A percentile compares a stretch with the other conserved stretches of the same genome.
phyloP scores from a whole-genome alignment of 2,797 vertebrate genomes.

The Falco cherrug region DNA sequence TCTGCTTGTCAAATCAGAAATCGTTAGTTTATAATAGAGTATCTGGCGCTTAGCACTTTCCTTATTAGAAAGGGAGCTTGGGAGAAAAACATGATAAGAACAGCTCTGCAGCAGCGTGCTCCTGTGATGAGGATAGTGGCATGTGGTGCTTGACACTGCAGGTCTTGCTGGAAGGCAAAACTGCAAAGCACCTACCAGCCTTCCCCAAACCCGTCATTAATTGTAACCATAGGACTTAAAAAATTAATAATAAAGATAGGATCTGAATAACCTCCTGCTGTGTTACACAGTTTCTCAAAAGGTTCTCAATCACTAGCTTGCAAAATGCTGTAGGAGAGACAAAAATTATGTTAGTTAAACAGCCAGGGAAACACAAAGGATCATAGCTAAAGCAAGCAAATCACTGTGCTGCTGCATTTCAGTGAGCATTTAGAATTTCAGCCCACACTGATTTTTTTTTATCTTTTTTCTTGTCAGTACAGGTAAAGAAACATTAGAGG shows the following conservation, averaged over 20 bases:
- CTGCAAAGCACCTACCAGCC: neutral
- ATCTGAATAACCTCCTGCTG: neutral
- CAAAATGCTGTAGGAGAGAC: neutral
- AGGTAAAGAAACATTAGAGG: slow-evolving; percentile 14
- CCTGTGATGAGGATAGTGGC: neutral
- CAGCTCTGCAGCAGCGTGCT: neutral
- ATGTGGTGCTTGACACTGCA: neutral
- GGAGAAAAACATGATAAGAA: neutral
- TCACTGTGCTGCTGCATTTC: neutral
- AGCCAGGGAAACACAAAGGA: neutral
- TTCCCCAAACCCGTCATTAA: neutral
- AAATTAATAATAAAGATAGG: neutral
- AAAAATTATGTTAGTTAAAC: neutral
- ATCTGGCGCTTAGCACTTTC: neutral
- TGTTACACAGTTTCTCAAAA: neutral
- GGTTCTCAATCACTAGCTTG: neutral
- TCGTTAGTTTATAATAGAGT: neutral
- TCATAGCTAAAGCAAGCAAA: neutral
- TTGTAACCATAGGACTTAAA: neutral
- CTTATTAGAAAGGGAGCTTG: neutral
- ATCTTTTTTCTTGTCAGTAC: neutral
- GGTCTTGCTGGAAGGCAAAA: neutral
- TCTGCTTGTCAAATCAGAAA: slow-evolving; percentile 33
- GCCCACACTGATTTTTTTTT: neutral
- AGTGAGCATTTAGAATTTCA: neutral